Conservation (phyloP, 2,113 vertebrate genomes). For the Monarcha castaneiventris region DNA sequence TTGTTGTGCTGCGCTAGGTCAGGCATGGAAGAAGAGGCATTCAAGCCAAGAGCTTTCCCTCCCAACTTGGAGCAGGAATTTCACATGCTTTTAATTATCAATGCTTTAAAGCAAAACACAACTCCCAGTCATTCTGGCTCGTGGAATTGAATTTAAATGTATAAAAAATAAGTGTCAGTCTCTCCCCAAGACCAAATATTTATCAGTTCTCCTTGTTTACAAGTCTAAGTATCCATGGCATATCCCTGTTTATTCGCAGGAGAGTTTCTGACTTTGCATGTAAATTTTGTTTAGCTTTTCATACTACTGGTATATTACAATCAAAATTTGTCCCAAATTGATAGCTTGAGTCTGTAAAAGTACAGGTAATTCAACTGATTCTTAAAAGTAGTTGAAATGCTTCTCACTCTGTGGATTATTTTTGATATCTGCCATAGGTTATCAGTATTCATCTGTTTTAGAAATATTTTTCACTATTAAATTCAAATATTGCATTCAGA, state of each 20-base stretch:
- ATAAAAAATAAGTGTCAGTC: background rate
- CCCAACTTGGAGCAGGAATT: background rate
- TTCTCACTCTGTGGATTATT: background rate
- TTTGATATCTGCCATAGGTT: background rate
- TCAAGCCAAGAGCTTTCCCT: background rate
- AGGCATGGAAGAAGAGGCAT: conserved; percentile 8
- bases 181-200: background rate
- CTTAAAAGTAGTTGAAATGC: background rate
- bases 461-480: background rate
- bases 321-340: background rate
- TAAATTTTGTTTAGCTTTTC: background rate
- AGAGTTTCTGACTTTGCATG: background rate
- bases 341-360: background rate
- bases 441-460: background rate
- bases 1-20: conserved; percentile 18
- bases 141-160: background rate
- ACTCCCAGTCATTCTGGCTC: background rate
- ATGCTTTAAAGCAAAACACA: background rate
- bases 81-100: background rate
- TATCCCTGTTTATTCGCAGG: background rate
- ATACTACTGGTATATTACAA: background rate
- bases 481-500: background rate
- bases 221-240: background rate
- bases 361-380: background rate
- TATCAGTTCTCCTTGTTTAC: background rate